phyloP scores from a whole-genome alignment of 2,888 invertebrate species.

The Acrocyrtus sp. region DNA sequence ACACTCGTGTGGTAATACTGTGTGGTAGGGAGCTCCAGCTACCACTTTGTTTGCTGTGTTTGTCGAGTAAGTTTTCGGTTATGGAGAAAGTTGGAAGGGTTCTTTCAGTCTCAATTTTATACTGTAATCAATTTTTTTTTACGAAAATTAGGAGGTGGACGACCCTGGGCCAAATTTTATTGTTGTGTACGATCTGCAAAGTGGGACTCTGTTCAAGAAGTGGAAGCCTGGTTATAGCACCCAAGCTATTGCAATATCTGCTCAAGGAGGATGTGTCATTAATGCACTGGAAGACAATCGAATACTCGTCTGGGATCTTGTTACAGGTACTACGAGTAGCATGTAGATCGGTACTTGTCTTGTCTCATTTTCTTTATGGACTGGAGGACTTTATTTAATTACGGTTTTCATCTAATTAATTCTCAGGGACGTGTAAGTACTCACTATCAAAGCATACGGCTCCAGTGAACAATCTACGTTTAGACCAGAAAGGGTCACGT shows the following conservation, averaged over 20 bases:
- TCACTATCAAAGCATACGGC: slow-evolving; percentile 82
- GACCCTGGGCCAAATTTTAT: slow-evolving; percentile 89
- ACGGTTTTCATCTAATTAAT: no score
- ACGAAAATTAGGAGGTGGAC: slow-evolving; percentile 71
- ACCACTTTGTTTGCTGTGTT: slow-evolving; percentile 70
- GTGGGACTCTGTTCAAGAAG: slow-evolving; percentile 90
- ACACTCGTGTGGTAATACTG: slow-evolving; percentile 77
- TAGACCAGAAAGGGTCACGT: slow-evolving; percentile 78
- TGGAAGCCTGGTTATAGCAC: slow-evolving; percentile 89
- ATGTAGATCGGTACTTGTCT: background rate
- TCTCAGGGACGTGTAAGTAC: slow-evolving; percentile 77
- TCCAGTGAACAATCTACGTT: slow-evolving; percentile 77
- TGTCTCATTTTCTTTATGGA: background rate
- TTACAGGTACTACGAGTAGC: slow-evolving; percentile 82
- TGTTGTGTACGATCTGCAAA: slow-evolving; percentile 89
- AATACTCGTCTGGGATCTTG: slow-evolving; percentile 86
- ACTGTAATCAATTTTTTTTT: no score
- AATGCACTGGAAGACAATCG: slow-evolving; percentile 84
- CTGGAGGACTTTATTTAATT: no score
- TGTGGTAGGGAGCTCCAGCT: slow-evolving; percentile 84
- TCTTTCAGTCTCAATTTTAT: no score
- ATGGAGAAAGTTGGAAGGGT: no score
- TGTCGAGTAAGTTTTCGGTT: slow-evolving; percentile 66
- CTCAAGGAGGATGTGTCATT: slow-evolving; percentile 83
- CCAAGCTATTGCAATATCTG: slow-evolving; percentile 86